Conservation (phyloP, 2,888 invertebrate species). For the Baronia brevicornis region DNA sequence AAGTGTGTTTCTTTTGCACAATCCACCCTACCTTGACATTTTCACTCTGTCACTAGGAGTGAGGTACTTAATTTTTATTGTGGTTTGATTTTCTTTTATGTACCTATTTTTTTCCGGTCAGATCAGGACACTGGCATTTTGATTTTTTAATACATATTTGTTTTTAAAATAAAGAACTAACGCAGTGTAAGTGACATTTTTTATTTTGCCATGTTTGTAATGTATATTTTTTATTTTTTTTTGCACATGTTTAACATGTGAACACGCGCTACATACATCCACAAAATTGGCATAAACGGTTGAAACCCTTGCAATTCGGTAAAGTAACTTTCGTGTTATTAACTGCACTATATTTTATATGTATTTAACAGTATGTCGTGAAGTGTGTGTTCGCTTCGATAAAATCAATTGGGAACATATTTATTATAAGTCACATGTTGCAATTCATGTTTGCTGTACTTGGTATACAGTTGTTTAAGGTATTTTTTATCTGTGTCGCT, state of each 20-base stretch:
- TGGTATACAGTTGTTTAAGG: constrained; percentile 99
- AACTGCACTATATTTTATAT: constrained; percentile 25
- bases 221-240: constrained; percentile 34
- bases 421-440: constrained; percentile 98
- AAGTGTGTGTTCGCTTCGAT: constrained; percentile 99
- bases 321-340: constrained; percentile 39
- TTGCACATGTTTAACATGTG: constrained; percentile 35
- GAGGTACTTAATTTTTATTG: constrained; percentile 54
- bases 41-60: constrained; percentile 53
- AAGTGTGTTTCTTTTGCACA: constrained; percentile 61
- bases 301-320: constrained; percentile 42
- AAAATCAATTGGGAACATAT: constrained; percentile 99
- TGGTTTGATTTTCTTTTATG: constrained; percentile 36
- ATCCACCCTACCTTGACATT: constrained; percentile 70
- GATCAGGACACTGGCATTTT: constrained; percentile 55
- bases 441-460: constrained; percentile 99
- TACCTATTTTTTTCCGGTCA: constrained; percentile 38
- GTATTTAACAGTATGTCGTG: constrained; percentile 91
- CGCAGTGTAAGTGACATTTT: constrained; percentile 35
- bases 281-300: constrained; percentile 47
- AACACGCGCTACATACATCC: constrained; percentile 40
- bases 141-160: constrained; percentile 34
- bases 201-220: constrained; percentile 12
- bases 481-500: constrained; percentile 50
- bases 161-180: constrained; percentile 55